Percentiles rank a stretch among this genome's conserved stretches.
Conservation (phyloP, 2,797 vertebrate genomes). For the Artibeus jamaicensis region DNA sequence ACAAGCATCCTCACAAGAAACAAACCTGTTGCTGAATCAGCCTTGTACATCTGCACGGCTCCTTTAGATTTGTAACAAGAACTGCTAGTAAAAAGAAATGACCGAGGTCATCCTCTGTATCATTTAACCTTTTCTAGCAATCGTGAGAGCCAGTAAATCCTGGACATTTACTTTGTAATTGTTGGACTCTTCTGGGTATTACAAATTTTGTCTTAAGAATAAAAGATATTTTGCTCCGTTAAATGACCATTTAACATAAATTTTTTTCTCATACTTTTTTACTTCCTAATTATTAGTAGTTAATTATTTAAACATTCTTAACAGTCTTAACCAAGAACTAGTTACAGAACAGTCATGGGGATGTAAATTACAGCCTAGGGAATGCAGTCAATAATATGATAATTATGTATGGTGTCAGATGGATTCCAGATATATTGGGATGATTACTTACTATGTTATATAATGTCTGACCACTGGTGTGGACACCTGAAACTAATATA, state of each 20-base stretch:
- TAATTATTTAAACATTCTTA: background rate
- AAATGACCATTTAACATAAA: background rate
- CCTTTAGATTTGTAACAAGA: background rate
- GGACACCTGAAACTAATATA: background rate
- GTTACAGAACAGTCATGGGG: background rate
- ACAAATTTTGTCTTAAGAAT: background rate
- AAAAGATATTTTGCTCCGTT: background rate
- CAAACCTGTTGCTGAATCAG: slow-evolving; percentile 43
- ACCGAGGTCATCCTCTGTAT: background rate
- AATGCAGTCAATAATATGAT: background rate
- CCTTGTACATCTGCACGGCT: background rate
- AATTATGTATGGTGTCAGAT: background rate
- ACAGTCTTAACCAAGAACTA: background rate
- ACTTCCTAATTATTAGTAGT: background rate
- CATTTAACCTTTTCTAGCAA: slow-evolving; percentile 25
- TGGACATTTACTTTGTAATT: background rate
- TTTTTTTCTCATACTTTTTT: background rate
- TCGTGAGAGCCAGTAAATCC: slow-evolving; percentile 5
- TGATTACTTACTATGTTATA: background rate
- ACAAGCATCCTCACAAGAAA: slow-evolving; percentile 62
- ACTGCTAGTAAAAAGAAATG: slow-evolving; percentile 10
- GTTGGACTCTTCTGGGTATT: background rate
- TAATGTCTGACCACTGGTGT: too few species aligned
- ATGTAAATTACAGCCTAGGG: background rate
- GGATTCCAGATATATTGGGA: background rate